Evolutionary conservation across 2,113 vertebrate genomes (phyloP), one percentile per base, ranked within the genome.

Genomic region (Pongo abelii): DNA sequence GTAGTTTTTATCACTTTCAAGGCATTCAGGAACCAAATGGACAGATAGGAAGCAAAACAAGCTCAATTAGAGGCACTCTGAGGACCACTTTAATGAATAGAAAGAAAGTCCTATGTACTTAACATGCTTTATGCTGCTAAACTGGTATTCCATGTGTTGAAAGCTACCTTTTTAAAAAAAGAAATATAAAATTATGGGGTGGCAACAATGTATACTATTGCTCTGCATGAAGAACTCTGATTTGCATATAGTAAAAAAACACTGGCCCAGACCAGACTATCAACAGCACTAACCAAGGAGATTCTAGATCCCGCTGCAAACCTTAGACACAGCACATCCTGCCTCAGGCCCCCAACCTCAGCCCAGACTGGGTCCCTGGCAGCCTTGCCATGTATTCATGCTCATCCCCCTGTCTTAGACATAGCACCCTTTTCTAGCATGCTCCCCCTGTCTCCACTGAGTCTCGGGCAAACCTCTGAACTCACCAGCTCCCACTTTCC

Each of bases 61-160:
- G 72, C 64, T 81, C 93, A 67, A 74, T 67, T 57, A 77, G 90
- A 89, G 84, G 43, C 75, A 74, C 30, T 64, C 77, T 32, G 27
- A 92, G 79, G 86, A 89, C 75, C 52, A 4, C 61, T 74, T 90
- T 72, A 91, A 91, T 48, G 81, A 96, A 77, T 1, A 74, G 90
- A 79, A 64, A 95, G 93, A 72, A 91, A 96, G 57, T 61, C 32
- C 50, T 23, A 1, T 84, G 23, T 89, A 85, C 91, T 91, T 93
- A 88, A 52, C 77, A 78, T 48, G 46, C 25, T 84, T 61, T 83
- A 12, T 83, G 86, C 84, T 89, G 78, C 85, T 86, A 74, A 46
- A 11, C 40, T 85, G 52, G 22, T 64, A 35, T 57, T 72, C 69
- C 23, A 72, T 3, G 25, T 59, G 27, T 77, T 95, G 50, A 22